Base-by-base conservation (phyloP, 2,888 invertebrate genomes). In the Stenurella melanura region DNA sequence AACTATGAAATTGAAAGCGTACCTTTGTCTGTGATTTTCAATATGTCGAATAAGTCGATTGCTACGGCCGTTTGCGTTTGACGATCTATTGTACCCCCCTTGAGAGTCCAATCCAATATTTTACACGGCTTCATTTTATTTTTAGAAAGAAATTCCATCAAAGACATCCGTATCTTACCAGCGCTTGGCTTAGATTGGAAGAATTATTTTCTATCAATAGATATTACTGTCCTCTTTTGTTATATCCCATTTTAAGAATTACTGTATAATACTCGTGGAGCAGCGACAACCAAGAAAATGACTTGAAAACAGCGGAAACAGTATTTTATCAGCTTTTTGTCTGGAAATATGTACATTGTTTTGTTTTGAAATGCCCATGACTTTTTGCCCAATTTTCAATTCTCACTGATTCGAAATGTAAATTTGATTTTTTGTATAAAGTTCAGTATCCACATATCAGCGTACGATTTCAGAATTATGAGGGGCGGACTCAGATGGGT, bases 21-120 rank as follows among this genome's bases (percentile, higher is more conserved):
- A 86, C 85, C 85, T 86, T 85, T 86, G 85, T 86, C 84, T 85
- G 85, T 84, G 84, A 85, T 85, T 85, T 86, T 85, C 85, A 85
- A 86, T 85, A 85, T 85, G 84, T 79, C 80, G 83, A 80, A 77
- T 84, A 85, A 86, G 85, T 84, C 84, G 83, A 85, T 86, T 84
- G 85, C 83, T 80, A 80, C 78, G 82, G 83, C 83, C 82, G 84
- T 83, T 83, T 83, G 77, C 77, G 77, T 78, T 82, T 83, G 84
- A 84, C 85, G 82, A 84, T 81, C 85, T 82, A 85, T 85, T 85
- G 85, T 86, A 79, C 78, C 82, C 82, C 78, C 81, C 80, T 76
- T 73, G 81, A 84, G 80, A 81, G 81, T 70, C 80, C 85, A 82
- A 85, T 85, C 81, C 83, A 84, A 86, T 86, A 85, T 86, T 86